Conservation (phyloP, 2,797 vertebrate species). For the Rhabdomys pumilio region DNA sequence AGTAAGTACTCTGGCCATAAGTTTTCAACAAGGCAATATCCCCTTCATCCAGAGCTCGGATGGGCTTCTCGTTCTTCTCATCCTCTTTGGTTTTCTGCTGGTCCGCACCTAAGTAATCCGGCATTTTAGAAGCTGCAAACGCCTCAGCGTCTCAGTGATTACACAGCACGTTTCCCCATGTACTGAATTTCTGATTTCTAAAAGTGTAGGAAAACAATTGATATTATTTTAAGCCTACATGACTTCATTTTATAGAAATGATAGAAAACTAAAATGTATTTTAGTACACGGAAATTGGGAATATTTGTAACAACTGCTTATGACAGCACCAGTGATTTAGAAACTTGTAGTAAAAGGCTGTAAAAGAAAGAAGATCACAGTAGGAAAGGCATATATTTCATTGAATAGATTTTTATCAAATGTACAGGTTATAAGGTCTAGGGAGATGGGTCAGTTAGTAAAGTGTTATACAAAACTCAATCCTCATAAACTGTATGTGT, state of each 20-base stretch:
- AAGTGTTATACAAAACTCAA: too few species aligned
- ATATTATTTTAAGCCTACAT: background rate
- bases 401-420: background rate
- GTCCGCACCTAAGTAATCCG: too few species aligned
- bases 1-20: conserved; percentile 96
- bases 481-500: background rate
- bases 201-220: background rate
- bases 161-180: too few species aligned
- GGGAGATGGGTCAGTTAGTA: background rate
- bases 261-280: background rate
- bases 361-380: background rate
- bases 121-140: too few species aligned
- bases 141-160: too few species aligned
- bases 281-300: background rate
- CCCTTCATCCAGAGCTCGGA: too few species aligned
- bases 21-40: too few species aligned
- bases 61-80: too few species aligned
- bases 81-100: too few species aligned
- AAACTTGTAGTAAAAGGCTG: background rate
- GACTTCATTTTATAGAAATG: background rate
- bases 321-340: background rate
- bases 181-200: background rate
- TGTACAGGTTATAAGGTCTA: background rate
- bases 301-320: background rate
- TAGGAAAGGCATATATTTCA: background rate